Percentiles rank a stretch among this genome's conserved stretches.
phyloP scores from a whole-genome alignment of 2,113 vertebrate genomes.

The Pluvianellus socialis region DNA sequence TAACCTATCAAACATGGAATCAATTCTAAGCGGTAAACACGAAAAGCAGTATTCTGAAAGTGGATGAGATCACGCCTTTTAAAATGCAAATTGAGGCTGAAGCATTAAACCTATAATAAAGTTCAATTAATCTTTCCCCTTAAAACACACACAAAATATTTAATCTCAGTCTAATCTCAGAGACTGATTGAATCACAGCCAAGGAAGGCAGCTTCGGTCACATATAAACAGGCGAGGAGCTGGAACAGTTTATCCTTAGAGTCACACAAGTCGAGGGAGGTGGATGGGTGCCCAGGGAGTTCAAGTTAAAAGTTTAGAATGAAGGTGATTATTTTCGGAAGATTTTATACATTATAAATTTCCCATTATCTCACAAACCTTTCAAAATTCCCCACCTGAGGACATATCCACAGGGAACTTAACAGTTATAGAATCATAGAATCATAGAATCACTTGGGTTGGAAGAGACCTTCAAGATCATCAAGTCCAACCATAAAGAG shows the following conservation, averaged over 20 bases:
- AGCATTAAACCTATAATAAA: constrained; percentile 65
- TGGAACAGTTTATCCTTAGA: neutral
- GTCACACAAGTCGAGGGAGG: neutral
- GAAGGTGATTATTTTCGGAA: neutral
- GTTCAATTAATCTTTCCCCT: constrained; percentile 61
- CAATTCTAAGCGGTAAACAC: constrained; percentile 54
- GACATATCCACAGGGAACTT: neutral
- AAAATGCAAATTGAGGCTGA: constrained; percentile 60
- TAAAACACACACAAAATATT: constrained; percentile 59
- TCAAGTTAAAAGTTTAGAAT: neutral
- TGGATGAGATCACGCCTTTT: constrained; percentile 54
- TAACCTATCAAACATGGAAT: constrained; percentile 52
- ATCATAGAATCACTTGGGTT: too few species aligned
- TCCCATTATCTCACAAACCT: neutral
- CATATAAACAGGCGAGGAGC: neutral
- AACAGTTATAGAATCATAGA: neutral
- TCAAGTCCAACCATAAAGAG: too few species aligned
- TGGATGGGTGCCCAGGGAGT: neutral
- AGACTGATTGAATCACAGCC: neutral
- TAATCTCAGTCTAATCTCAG: constrained; percentile 41
- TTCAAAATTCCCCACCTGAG: neutral
- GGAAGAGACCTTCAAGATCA: too few species aligned
- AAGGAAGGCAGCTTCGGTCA: neutral
- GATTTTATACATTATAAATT: neutral
- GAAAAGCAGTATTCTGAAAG: neutral